These are phyloP conservation scores for Sandelia bainsii DNA, from an alignment of 2,797 vertebrate genomes.

Conservation along the genomic window DNA sequence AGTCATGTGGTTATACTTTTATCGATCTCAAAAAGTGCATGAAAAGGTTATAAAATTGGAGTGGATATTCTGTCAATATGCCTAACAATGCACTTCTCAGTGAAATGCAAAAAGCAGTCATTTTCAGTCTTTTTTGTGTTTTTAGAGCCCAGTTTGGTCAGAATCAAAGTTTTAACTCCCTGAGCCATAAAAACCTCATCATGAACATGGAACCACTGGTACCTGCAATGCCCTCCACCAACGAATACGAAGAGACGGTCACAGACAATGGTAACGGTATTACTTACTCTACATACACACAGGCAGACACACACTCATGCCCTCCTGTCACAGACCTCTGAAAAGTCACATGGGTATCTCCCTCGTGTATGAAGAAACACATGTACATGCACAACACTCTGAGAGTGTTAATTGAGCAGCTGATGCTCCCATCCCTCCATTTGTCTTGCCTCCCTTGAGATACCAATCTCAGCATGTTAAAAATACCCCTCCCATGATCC, in stretches of 20 bases:
- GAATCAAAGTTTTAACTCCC: constrained; percentile 93
- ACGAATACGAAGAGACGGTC: constrained; percentile 88
- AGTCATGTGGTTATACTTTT: not conserved
- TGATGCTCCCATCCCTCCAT: constrained; percentile 73
- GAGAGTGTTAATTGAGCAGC: constrained; percentile 78
- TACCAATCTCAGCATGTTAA: constrained; percentile 78
- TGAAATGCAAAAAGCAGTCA: constrained; percentile 1
- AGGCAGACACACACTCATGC: constrained; percentile 20
- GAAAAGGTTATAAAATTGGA: not conserved
- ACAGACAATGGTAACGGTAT: constrained; percentile 85
- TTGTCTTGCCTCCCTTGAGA: constrained; percentile 78
- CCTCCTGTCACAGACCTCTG: constrained; percentile 25
- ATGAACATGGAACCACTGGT: constrained; percentile 97
- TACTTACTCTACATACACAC: constrained; percentile 1
- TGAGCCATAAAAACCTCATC: constrained; percentile 97
- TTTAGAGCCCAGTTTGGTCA: constrained; percentile 91
- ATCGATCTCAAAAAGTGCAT: not conserved
- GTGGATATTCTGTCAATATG: not conserved
- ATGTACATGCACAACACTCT: constrained; percentile 44
- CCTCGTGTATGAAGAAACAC: constrained; percentile 35
- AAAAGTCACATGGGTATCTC: constrained; percentile 58
- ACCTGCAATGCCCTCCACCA: constrained; percentile 90
- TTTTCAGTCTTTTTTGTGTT: constrained; percentile 52
- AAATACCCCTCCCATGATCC: constrained; percentile 81
- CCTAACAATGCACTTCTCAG: not conserved